Evolutionary conservation across 2,888 invertebrate genomes (phyloP), one percentile per base, ranked within the genome.

Genomic region (Digitonthophagus gazella): DNA sequence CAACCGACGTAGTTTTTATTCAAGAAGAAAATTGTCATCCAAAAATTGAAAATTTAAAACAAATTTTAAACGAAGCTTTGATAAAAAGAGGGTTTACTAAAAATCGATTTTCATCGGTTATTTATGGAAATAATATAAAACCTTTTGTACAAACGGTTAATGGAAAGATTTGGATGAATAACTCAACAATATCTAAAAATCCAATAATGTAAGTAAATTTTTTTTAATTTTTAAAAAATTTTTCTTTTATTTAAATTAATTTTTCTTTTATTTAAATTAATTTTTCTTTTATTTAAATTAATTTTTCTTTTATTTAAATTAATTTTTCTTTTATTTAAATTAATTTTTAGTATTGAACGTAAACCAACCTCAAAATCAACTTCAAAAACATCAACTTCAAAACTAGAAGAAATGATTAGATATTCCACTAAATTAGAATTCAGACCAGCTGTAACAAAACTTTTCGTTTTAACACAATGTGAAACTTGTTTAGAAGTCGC

Each of bases 1-100:
- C 92, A 0, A 89, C 91, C 0, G 96, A 96, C 80, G 86, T 95
- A 0, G 91, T 96, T 19, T 91, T 96, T 78, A 88, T 96, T 58
- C 86, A 95, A 0, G 95, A 96, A 77, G 91, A 93, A 0, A 90
- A 90, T 72, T 83, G 85, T 3, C 95, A 95, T 79, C 94, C 94
- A 82, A 84, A 84, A 67, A 87, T 89, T 71, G 84, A 83, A 67
- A 89, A 88, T 74, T 91, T 88, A 73, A 86, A 93, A 58, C 89
- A 89, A 75, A 82, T 86, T 3, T 84, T 93, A 44, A 81, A 91
- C 0, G 83, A 84, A 19, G 86, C 88, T 1, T 81, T 93, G 16
- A 87, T 88, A 71, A 89, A 87, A 71, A 90, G 90, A 74, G 86
- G 87, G 1, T 82, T 92, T 2, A 84, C 81, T 1, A 86, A 90